A percentile compares a stretch with the other conserved stretches of the same genome.
These are phyloP conservation scores for Leuciscus waleckii DNA, from an alignment of 2,797 vertebrate species.

Conservation along the genomic window DNA sequence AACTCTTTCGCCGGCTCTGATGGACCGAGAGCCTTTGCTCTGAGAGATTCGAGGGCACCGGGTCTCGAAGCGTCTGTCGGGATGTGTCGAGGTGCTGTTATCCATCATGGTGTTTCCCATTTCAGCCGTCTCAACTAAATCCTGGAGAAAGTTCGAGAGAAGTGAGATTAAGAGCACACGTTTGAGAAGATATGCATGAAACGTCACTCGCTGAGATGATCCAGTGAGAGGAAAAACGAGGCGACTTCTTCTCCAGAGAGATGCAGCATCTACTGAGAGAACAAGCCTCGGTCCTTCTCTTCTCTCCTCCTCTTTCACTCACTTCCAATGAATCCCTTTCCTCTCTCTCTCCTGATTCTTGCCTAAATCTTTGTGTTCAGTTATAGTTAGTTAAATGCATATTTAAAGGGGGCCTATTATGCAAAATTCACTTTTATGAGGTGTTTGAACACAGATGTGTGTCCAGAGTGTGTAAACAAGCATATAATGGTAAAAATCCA, in stretches of 20 bases:
- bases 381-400: background rate
- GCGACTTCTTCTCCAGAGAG: background rate
- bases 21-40: constrained; percentile 74
- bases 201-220: background rate
- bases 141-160: background rate
- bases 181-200: background rate
- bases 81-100: background rate
- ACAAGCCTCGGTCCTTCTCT: background rate
- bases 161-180: background rate
- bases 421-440: too few species aligned
- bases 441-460: too few species aligned
- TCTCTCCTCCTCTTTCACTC: background rate
- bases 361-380: background rate
- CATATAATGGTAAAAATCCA: too few species aligned
- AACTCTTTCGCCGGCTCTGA: constrained; percentile 69
- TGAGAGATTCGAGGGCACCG: constrained; percentile 74
- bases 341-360: background rate
- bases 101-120: background rate
- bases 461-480: too few species aligned
- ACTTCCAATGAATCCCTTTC: background rate
- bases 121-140: background rate
- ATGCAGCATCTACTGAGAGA: background rate
- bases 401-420: background rate
- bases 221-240: background rate
- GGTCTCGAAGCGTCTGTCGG: constrained; percentile 77